Percentiles rank a stretch among this genome's conserved stretches.
Evolutionary conservation across 2,888 invertebrate species (phyloP).

Genomic region (Sesia bembeciformis): DNA sequence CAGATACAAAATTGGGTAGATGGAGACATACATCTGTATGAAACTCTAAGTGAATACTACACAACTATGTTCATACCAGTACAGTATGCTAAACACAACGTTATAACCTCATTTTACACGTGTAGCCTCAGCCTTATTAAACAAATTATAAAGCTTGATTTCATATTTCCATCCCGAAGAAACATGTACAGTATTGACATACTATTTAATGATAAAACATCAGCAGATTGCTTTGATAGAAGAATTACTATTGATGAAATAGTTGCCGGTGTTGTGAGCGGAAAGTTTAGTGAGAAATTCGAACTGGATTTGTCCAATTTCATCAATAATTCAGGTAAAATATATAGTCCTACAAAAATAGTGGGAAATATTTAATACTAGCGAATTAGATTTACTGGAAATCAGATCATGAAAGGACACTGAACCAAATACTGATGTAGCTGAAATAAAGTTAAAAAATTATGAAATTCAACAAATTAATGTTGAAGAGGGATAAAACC

Average conservation of each 20-base stretch:
- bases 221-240: conserved; percentile 40
- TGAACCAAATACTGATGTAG: too few species aligned
- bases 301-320: conserved; percentile 53
- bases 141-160: conserved; percentile 48
- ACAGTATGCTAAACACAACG: conserved; percentile 25
- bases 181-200: conserved; percentile 52
- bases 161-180: conserved; percentile 46
- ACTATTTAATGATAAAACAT: conserved; percentile 47
- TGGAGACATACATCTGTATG: conserved; percentile 29
- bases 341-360: neutral
- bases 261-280: conserved; percentile 36
- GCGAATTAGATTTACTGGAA: too few species aligned
- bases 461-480: too few species aligned
- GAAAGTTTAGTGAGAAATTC: conserved; percentile 35
- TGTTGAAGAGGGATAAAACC: too few species aligned
- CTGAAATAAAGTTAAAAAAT: too few species aligned
- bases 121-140: conserved; percentile 37
- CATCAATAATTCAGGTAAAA: conserved; percentile 46
- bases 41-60: conserved; percentile 37
- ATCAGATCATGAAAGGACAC: too few species aligned
- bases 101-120: conserved; percentile 46
- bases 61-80: conserved; percentile 37
- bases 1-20: conserved; percentile 55
- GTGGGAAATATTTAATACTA: too few species aligned
- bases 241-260: conserved; percentile 39